These are phyloP conservation scores for Podargus strigoides DNA, from an alignment of 2,797 vertebrate genomes.

Conservation along the genomic window DNA sequence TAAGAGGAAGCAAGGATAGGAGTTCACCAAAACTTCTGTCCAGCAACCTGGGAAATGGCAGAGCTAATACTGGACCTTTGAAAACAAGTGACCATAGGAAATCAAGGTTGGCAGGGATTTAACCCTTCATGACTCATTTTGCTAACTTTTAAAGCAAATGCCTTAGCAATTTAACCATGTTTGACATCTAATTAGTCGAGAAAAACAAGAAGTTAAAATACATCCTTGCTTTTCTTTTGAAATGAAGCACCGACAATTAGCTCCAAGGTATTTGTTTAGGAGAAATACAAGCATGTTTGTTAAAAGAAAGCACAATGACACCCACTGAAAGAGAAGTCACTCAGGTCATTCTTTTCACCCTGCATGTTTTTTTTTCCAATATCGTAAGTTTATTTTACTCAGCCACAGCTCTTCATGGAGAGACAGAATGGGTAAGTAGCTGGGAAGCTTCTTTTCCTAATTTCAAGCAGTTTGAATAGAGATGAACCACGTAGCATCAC, in stretches of 20 bases:
- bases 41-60: constrained; percentile 68
- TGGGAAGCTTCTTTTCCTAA: constrained; percentile 8
- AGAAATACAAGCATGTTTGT: constrained; percentile 26
- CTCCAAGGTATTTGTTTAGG: constrained; percentile 41
- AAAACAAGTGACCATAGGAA: constrained; percentile 80
- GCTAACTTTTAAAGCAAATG: constrained; percentile 63
- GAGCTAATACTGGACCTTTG: constrained; percentile 70
- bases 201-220: constrained; percentile 54
- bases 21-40: constrained; percentile 61
- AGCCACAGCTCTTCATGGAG: constrained; percentile 65
- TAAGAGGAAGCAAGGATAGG: constrained; percentile 33
- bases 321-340: constrained; percentile 20
- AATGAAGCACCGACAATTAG: constrained; percentile 51
- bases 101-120: constrained; percentile 78
- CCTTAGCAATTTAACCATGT: constrained; percentile 64
- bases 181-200: constrained; percentile 72
- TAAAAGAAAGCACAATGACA: constrained; percentile 15
- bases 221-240: constrained; percentile 53
- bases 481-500: background rate
- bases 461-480: constrained; percentile 8
- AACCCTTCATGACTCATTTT: constrained; percentile 73
- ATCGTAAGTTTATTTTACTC: constrained; percentile 71
- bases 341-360: constrained; percentile 21
- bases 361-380: constrained; percentile 72
- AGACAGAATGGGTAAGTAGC: constrained; percentile 52